Evolutionary conservation across 2,888 invertebrate genomes (phyloP).

Genomic region (Ernsta delagoae): DNA sequence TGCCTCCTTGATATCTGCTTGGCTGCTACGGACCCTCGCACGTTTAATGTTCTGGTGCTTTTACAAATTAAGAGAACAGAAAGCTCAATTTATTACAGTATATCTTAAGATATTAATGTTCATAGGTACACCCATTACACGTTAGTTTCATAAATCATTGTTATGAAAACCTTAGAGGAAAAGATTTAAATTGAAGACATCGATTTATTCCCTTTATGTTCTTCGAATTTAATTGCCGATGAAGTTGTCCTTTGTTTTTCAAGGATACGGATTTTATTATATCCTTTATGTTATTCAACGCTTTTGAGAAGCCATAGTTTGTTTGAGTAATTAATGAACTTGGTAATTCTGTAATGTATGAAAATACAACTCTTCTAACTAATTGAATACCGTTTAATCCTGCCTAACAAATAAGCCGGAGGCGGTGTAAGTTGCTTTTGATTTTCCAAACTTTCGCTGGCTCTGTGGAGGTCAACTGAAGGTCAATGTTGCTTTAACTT

Average conservation of each 20-base stretch:
- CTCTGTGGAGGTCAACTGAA: constrained; percentile 32
- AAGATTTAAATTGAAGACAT: background rate
- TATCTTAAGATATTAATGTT: constrained; percentile 20
- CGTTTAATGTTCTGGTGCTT: constrained; percentile 30
- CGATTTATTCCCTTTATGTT: background rate
- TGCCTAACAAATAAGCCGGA: constrained; percentile 33
- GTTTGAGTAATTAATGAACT: constrained; percentile 31
- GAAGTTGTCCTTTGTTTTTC: background rate
- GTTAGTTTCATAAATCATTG: background rate
- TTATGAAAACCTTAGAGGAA: background rate
- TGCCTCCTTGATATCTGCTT: constrained; percentile 67
- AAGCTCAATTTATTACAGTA: constrained; percentile 26
- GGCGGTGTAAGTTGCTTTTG: constrained; percentile 35
- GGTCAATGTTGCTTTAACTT: constrained; percentile 32
- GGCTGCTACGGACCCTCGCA: constrained; percentile 42
- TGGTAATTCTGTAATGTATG: constrained; percentile 31
- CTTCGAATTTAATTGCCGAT: background rate
- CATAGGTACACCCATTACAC: background rate
- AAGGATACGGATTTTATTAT: constrained; percentile 2
- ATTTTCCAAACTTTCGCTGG: constrained; percentile 36
- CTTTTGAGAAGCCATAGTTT: constrained; percentile 15
- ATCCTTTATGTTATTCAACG: background rate
- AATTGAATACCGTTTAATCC: constrained; percentile 38
- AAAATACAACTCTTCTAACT: constrained; percentile 32
- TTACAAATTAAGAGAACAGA: constrained; percentile 31